A percentile compares a stretch with the other conserved stretches of the same genome.
Evolutionary conservation across 30 jellyfish, hydroid and myxozoan species (phyloP).

Genomic region (Sanderia malayensis): DNA sequence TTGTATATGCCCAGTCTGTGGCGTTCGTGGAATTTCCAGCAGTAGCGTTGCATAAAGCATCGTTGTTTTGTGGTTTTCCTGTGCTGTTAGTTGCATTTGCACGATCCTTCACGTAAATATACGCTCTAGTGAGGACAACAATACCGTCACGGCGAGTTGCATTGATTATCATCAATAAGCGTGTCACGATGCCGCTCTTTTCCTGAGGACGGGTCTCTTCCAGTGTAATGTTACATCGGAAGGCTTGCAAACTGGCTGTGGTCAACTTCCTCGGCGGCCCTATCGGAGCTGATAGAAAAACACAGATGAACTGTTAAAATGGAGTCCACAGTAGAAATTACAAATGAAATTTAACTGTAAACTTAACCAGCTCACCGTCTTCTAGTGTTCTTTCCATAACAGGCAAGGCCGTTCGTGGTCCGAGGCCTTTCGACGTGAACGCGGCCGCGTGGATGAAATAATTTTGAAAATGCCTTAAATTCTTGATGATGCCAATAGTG

Average conservation of each 20-base stretch:
- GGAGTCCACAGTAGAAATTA: no score
- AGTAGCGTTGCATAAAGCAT: neutral
- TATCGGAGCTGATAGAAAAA: constrained; percentile 20
- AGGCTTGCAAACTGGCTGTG: neutral
- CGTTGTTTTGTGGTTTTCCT: neutral
- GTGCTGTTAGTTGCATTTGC: neutral
- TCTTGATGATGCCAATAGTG: constrained; percentile 4
- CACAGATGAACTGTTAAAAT: no score
- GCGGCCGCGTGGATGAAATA: constrained; percentile 24
- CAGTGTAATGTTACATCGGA: neutral
- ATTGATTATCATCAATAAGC: neutral
- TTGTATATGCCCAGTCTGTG: no score
- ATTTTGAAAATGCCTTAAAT: constrained; percentile 24
- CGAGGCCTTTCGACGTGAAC: constrained; percentile 35
- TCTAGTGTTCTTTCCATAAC: constrained; percentile 33
- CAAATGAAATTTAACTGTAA: no score
- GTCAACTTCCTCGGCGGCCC: constrained; percentile 46
- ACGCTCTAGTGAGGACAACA: neutral
- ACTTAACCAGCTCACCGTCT: constrained; percentile 72
- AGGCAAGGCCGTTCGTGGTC: constrained; percentile 19
- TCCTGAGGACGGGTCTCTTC: constrained; percentile 8
- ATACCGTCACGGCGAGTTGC: constrained; percentile 39
- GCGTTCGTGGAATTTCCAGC: no score
- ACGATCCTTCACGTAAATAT: neutral
- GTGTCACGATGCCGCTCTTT: constrained; percentile 31